Base-by-base conservation (phyloP, 2,797 vertebrate species). In the Microctenopoma lineatum region DNA sequence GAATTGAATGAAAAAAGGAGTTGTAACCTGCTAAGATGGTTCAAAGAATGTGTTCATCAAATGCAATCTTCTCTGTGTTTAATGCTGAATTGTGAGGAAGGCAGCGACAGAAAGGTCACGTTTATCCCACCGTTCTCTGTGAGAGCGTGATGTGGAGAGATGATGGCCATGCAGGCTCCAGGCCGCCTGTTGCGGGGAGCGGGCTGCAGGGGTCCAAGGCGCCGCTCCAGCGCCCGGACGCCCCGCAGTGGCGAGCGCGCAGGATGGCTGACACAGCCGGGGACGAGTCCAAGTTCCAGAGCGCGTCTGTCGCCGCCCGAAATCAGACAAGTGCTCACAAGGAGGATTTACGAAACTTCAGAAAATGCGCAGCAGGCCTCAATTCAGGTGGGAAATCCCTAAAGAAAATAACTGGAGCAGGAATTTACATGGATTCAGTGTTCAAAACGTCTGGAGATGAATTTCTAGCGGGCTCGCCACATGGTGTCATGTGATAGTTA, bases 201-300 rank as follows among this genome's bases (percentile, higher is more conserved):
- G 11, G 64, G 46, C 53, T 44, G 58, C 38, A 26, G 9, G 53
- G 76, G 69, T 60, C 59, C 66, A 16, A 85, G 67, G 70, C 62
- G 91, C 91, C 77, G 83, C 90, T 93, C 78, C 84, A 93, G 95
- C 90, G 87, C 93, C 90, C 93, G 84, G 89, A 93, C 94, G 92
- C 96, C 96, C 93, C 94, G 92, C 92, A 90, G 95, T 94, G 95
- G 95, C 80, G 16, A 77, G 38, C 77, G 57, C 56, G 69, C 78
- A 80, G 71, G 83, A 80, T 59, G 7, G 59, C 83, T 50, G 65
- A 72, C 63, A 80, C 76, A 69, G 63, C 61, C 63, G 54, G 57
- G 79, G 70, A 67, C 70, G 72, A 48, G 66, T 61, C 58, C 80
- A 81, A 82, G 71, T 79, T 74, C 36, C 48, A 70, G 65, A 15